Percentiles rank a stretch among this genome's conserved stretches.
These are phyloP conservation scores for Sarcophaga carnaria DNA, from an alignment of 2,888 invertebrate species.

Conservation along the genomic window DNA sequence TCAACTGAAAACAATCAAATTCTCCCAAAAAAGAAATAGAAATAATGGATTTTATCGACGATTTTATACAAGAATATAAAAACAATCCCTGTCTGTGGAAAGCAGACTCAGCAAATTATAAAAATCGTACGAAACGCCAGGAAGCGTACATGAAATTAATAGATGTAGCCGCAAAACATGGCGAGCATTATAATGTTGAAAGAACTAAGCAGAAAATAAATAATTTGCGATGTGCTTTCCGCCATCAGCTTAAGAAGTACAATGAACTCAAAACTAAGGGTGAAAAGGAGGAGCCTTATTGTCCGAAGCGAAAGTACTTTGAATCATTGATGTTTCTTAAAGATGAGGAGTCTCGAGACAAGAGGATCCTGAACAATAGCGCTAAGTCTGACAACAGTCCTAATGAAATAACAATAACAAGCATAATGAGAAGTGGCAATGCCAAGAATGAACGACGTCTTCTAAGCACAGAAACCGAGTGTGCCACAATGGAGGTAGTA, in stretches of 20 bases:
- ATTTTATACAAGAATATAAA: constrained; percentile 80
- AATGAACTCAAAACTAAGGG: constrained; percentile 80
- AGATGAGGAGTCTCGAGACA: constrained; percentile 78
- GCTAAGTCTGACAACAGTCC: constrained; percentile 45
- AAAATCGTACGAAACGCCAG: constrained; percentile 79
- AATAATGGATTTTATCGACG: constrained; percentile 81
- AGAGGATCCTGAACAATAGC: constrained; percentile 48
- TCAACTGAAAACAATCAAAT: constrained; percentile 57
- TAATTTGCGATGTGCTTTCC: constrained; percentile 80
- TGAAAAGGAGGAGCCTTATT: constrained; percentile 80
- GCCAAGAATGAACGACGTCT: constrained; percentile 45
- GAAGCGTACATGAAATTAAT: constrained; percentile 81
- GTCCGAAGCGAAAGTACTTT: constrained; percentile 80
- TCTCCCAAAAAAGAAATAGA: not conserved
- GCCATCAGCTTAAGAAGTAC: constrained; percentile 80
- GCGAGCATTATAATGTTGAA: constrained; percentile 81
- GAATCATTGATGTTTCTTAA: constrained; percentile 81
- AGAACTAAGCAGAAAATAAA: constrained; percentile 81
- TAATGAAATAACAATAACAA: constrained; percentile 50
- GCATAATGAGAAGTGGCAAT: constrained; percentile 37
- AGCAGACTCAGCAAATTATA: constrained; percentile 79
- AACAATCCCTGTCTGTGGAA: constrained; percentile 81
- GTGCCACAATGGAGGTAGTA: constrained; percentile 47
- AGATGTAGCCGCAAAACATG: constrained; percentile 80
- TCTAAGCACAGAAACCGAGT: constrained; percentile 61